Evolutionary conservation across 2,797 vertebrate species (phyloP), one percentile per base, ranked within the genome.

Genomic region (Cottoperca gobio): DNA sequence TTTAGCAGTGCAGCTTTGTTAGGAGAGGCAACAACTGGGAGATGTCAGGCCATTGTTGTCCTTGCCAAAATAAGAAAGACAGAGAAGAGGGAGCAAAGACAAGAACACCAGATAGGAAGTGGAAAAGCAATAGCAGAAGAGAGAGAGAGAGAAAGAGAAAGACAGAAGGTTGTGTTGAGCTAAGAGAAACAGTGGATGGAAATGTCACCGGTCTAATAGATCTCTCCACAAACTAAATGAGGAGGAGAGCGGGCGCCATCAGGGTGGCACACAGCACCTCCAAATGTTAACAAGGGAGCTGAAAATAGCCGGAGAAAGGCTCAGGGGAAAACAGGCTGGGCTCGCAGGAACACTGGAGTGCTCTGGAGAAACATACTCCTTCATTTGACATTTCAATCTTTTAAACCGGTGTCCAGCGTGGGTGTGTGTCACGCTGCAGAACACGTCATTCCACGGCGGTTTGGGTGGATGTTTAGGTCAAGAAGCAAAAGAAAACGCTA

Each of bases 231-330:
- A 87, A 90, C 57, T 67, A 86, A 90, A 90, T 79, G 74, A 90
- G 81, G 48, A 84, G 81, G 71, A 72, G 78, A 84, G 73, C 3
- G 21, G 75, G 54, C 37, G 66, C 49, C n/a, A 72, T 67, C 76
- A 74, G 42, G 3, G 61, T 77, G 84, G 57, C 81, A 82, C 65
- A 72, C 55, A 8, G 68, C 81, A 26, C 48, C 84, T 88, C 79
- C 54, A 89, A 89, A 85, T 83, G 83, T 90, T 91, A 89, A 88
- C 86, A 86, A 89, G 78, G 66, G 37, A 78, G 72, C 83, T 81
- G 81, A 46, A 84, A 85, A 85, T 83, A 86, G 69, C 40, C 60
- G 0, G 19, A 70, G 53, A 57, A 40, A 37, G 16, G 10, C 65
- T 40, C 49, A 23, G 26, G 53, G 16, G 50, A 7, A 40, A 73